A percentile compares a stretch with the other conserved stretches of the same genome.
Conservation (phyloP, 2,888 invertebrate species). For the Graphium colonna region DNA sequence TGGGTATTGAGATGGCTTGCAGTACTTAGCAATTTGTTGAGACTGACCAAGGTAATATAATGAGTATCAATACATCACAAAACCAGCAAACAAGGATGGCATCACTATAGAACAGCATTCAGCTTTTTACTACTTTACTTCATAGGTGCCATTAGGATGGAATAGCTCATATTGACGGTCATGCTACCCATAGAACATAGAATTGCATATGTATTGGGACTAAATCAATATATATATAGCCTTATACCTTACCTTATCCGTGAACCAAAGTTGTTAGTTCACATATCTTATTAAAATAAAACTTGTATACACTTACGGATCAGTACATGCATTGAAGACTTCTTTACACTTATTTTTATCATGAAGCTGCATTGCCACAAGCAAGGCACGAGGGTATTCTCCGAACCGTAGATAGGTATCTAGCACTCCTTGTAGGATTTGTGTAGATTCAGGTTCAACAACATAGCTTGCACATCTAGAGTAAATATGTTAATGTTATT, state of each 20-base stretch:
- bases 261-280: too few relatives aligned
- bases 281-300: too few relatives aligned
- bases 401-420: constrained; percentile 92
- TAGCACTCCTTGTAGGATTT: constrained; percentile 89
- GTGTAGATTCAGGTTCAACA: constrained; percentile 94
- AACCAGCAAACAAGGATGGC: too few relatives aligned
- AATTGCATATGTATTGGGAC: neutral
- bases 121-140: too few relatives aligned
- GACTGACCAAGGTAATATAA: too few relatives aligned
- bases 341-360: constrained; percentile 88
- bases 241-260: too few relatives aligned
- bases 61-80: too few relatives aligned
- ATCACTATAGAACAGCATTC: too few relatives aligned
- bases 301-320: constrained; percentile 82
- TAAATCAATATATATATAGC: neutral
- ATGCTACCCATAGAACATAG: neutral
- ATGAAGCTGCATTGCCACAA: constrained; percentile 95
- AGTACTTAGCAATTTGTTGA: too few relatives aligned
- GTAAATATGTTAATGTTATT: neutral
- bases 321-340: constrained; percentile 91
- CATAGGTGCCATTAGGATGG: too few relatives aligned
- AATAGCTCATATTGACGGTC: too few relatives aligned
- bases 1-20: too few relatives aligned
- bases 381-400: constrained; percentile 93
- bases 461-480: constrained; percentile 95